phyloP scores from a whole-genome alignment of 1,140 invertebrate genomes.

The Cepaea nemoralis region DNA sequence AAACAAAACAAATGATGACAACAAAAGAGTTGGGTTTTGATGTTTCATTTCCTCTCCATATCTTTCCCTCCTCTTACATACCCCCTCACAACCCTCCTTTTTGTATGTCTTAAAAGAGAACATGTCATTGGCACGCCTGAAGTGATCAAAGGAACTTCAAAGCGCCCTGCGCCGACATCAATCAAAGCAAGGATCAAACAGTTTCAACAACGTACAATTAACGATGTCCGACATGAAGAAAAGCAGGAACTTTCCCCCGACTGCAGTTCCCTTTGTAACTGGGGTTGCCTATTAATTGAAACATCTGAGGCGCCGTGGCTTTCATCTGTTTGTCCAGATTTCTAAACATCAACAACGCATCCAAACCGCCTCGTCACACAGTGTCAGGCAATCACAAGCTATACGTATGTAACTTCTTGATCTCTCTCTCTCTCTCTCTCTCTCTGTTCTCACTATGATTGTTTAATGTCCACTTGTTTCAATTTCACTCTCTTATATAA shows the following conservation, averaged over 20 bases:
- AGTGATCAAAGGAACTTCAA: constrained; percentile 19
- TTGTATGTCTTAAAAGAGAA: too few relatives aligned
- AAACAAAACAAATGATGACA: too few relatives aligned
- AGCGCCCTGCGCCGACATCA: constrained; percentile 5
- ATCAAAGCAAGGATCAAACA: constrained; percentile 23
- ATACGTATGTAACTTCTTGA: neutral
- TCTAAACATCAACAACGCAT: neutral
- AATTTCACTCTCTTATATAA: too few relatives aligned
- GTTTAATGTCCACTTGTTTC: too few relatives aligned
- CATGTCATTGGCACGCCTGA: constrained; percentile 7
- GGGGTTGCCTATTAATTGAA: neutral
- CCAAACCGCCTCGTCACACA: neutral
- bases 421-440: neutral
- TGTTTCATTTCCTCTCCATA: neutral
- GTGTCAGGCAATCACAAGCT: neutral
- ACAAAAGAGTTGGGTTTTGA: neutral
- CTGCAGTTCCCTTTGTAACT: neutral
- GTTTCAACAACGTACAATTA: neutral
- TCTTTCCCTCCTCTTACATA: neutral
- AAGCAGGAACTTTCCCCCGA: neutral
- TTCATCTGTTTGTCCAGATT: constrained; percentile 3
- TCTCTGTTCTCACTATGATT: too few relatives aligned
- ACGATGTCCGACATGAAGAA: neutral
- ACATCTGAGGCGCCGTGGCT: neutral
- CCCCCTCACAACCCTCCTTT: neutral